Base-by-base conservation (phyloP, 2,888 invertebrate genomes). In the Epinotia nisella region DNA sequence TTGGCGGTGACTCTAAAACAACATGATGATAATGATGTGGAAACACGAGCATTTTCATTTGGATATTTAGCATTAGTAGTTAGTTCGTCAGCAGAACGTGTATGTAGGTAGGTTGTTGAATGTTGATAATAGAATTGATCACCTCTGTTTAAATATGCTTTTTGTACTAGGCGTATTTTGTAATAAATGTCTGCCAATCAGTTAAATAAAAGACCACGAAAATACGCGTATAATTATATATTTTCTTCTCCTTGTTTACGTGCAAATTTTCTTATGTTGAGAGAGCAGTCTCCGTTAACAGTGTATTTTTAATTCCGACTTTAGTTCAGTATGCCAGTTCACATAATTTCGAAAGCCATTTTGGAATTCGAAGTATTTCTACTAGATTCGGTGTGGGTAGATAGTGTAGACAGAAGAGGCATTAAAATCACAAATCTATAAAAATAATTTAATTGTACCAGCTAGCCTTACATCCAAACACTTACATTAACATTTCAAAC, bases 371-470 rank as follows among this genome's bases (percentile, higher is more conserved):
- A n/a, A 49, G n/a, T 49, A 49, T n/a, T 49, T 49, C 49, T 49
- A 49, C n/a, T n/a, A n/a, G 7, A 49, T 49, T 49, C 49, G n/a
- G 1, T n/a, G n/a, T 49, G 49, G 62, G 11, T 24, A 35, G 29
- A 11, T 19, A 9, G 15, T 24, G 58, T 15, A 15, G 17, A 10
- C 35, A 39, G 59, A 17, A 39, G 29, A n/a, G 2, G 17, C 5
- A 49, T 49, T 49, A 17, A 11, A 62, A n/a, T 10, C n/a, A 29
- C 1, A 62, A 15, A 49, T 11, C n/a, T 13, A 9, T 62, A 29
- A n/a, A 59, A 62, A 62, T 62, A 62, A 49, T 62, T 62, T 62
- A 62, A 49, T 62, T 62, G n/a, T 49, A 13, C 61, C 45, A 45
- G 29, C 24, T 61, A 61, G 24, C 49, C 49, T 61, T 24, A 49